Base-by-base conservation (phyloP, 2,888 invertebrate species). In the Drosophila nr. perissopoda region DNA sequence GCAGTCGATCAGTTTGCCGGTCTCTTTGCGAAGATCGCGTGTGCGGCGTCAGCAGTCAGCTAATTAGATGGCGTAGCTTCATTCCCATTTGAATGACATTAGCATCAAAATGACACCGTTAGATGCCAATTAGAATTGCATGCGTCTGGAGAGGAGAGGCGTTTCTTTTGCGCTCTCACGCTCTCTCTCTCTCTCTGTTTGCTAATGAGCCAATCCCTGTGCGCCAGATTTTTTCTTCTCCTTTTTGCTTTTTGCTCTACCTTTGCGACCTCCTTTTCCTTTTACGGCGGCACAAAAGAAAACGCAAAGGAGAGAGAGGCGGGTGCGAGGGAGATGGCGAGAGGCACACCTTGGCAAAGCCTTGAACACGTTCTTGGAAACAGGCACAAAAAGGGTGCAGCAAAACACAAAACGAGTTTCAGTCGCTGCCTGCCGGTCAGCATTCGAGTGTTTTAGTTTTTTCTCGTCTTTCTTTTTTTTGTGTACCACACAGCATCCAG, bases 311-410 rank as follows among this genome's bases (percentile, higher is more conserved):
- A 27, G 16, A 16, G 40, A n/a, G 29, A 45, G 25, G 16, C 4
- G 25, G 29, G 29, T 21, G 57, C 16, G 57, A 40, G 29, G 40
- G 29, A 27, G 29, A 40, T 4, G 29, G 40, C 18, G 13, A 29
- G 51, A 57, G 42, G 40, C 87, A 78, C 87, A 82, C 87, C 87
- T 78, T 78, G 76, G 25, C 57, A 69, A 78, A 89, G 87, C 87
- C 88, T 87, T 87, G 89, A 78, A 82, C 86, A 76, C 73, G 86
- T 87, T 89, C 86, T 84, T 74, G 79, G 82, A 81, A 69, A 62
- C 77, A 67, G 73, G 74, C 65, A 84, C 45, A 45, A 45, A 45
- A 87, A 88, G 88, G 88, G 85, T 86, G 88, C 78, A 89, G 80
- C 74, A 36, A 51, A 73, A 83, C 84, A 40, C 42, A 73, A 86